phyloP scores from a whole-genome alignment of 2,888 invertebrate genomes.

The Dynastes maya region DNA sequence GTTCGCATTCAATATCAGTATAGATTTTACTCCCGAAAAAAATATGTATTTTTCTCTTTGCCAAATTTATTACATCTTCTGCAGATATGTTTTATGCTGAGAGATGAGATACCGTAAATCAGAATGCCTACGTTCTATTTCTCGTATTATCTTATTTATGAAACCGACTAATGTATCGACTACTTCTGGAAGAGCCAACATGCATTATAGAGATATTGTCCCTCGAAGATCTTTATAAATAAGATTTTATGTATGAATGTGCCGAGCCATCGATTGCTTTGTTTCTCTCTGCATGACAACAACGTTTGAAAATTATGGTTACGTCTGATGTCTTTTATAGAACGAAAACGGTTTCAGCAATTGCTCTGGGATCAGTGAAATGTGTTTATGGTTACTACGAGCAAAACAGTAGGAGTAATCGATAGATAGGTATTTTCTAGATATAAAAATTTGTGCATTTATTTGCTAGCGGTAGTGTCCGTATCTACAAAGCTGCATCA shows the following conservation, averaged over 20 bases:
- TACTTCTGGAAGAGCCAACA: neutral
- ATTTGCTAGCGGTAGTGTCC: too few species aligned
- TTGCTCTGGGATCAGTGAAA: slow-evolving; percentile 6
- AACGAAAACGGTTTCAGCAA: neutral
- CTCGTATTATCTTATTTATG: slow-evolving; percentile 25
- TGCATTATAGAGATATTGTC: slow-evolving; percentile 1
- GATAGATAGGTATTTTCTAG: too few species aligned
- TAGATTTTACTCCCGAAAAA: neutral
- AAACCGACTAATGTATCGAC: slow-evolving; percentile 19
- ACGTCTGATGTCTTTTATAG: slow-evolving; percentile 10
- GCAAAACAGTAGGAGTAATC: neutral
- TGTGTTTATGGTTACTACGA: slow-evolving; percentile 4
- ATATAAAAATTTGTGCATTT: too few species aligned
- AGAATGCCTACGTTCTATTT: slow-evolving; percentile 16
- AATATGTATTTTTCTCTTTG: neutral
- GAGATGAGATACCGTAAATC: slow-evolving; percentile 19
- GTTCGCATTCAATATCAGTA: slow-evolving; percentile 4
- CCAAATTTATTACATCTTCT: too few species aligned
- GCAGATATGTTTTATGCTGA: neutral
- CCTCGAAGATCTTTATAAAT: slow-evolving; percentile 14
- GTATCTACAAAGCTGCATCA: too few species aligned
- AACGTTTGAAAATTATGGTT: slow-evolving; percentile 20
- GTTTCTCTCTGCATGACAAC: slow-evolving; percentile 12
- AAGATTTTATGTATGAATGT: slow-evolving; percentile 1
- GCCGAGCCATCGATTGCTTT: neutral